Evolutionary conservation across 2,797 vertebrate genomes (phyloP).

Genomic region (Etheostoma nigrum): DNA sequence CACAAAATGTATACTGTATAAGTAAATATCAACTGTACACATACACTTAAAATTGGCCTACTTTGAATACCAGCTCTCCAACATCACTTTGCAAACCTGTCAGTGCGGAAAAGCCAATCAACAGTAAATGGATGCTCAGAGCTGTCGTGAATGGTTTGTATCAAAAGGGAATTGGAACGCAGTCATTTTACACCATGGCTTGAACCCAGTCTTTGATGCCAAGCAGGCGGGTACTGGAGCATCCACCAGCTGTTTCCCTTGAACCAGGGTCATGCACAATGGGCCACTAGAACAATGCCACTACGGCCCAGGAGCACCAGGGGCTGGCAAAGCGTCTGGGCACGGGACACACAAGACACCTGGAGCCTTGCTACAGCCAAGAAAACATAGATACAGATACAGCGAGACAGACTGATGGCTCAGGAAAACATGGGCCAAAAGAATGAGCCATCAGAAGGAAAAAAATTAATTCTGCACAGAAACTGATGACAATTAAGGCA

Average conservation of each 20-base stretch:
- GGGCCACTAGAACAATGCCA: slow-evolving; percentile 80
- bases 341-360: slow-evolving; percentile 76
- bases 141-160: slow-evolving; percentile 44
- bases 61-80: slow-evolving; percentile 10
- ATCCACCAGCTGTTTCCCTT: slow-evolving; percentile 85
- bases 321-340: slow-evolving; percentile 59
- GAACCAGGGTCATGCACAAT: slow-evolving; percentile 76
- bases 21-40: not conserved
- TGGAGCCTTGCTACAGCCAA: slow-evolving; percentile 69
- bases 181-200: slow-evolving; percentile 45
- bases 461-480: slow-evolving; percentile 36
- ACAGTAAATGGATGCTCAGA: slow-evolving; percentile 49
- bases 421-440: slow-evolving; percentile 47
- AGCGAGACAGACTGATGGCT: slow-evolving; percentile 53
- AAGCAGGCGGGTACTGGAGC: slow-evolving; percentile 70
- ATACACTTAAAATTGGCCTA: not conserved
- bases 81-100: slow-evolving; percentile 46
- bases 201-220: slow-evolving; percentile 59
- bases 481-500: slow-evolving; percentile 7
- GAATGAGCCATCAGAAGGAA: slow-evolving; percentile 24
- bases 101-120: slow-evolving; percentile 42
- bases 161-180: slow-evolving; percentile 52
- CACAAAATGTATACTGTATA: not conserved
- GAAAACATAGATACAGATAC: slow-evolving; percentile 58
- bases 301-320: slow-evolving; percentile 62